Evolutionary conservation across 2,888 invertebrate species (phyloP).

Genomic region (Bugula neritina): DNA sequence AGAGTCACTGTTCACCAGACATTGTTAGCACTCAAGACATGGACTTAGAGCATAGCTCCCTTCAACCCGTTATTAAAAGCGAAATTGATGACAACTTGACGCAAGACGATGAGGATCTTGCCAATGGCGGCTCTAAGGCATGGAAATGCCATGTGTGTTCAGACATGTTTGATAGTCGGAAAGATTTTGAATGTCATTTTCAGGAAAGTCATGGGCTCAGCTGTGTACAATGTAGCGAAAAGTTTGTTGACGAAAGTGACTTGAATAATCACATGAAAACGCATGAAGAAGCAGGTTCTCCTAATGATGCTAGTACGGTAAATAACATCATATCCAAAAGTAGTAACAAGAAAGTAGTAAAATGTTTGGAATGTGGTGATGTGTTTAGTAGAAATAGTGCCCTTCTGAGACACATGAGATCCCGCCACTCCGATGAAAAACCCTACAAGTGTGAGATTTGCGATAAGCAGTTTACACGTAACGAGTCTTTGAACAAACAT

Average conservation of each 20-base stretch:
- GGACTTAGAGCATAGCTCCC: background rate
- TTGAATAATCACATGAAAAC: background rate
- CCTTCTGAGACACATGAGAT: conserved; percentile 13
- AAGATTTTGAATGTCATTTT: background rate
- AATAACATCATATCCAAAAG: background rate
- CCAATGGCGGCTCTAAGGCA: background rate
- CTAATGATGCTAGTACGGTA: background rate
- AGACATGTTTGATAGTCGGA: background rate
- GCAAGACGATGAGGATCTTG: background rate
- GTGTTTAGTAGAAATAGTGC: conserved; percentile 7
- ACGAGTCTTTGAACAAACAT: conserved; percentile 13
- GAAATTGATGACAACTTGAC: background rate
- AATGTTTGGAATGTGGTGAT: conserved; percentile 6
- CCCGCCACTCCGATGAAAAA: background rate
- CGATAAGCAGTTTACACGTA: conserved; percentile 22
- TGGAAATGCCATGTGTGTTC: background rate
- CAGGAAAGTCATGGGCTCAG: background rate
- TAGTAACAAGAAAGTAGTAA: background rate
- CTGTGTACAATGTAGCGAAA: background rate
- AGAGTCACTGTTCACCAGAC: background rate
- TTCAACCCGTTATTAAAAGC: no score
- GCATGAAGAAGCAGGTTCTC: background rate
- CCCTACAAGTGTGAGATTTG: background rate
- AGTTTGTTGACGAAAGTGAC: background rate
- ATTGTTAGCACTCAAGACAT: background rate